These are phyloP conservation scores for Oxyura jamaicensis DNA, from an alignment of 2,113 vertebrate species.

Conservation along the genomic window DNA sequence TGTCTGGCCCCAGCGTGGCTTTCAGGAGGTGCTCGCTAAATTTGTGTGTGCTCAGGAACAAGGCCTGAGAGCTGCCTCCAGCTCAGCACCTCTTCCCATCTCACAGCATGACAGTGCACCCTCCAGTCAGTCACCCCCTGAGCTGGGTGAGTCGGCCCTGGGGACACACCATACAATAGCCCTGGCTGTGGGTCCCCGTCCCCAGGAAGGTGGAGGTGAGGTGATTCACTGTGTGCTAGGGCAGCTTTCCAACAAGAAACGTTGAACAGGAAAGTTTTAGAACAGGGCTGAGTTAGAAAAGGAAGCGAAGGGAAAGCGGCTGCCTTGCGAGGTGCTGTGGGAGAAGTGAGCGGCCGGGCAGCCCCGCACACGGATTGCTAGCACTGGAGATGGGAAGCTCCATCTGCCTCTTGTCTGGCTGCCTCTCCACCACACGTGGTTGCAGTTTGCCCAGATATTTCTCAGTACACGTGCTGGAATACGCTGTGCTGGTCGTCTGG, in stretches of 20 bases:
- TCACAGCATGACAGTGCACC: background rate
- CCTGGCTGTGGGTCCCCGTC: rapidly evolving
- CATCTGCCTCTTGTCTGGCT: background rate
- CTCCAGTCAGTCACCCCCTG: background rate
- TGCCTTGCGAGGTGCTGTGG: background rate
- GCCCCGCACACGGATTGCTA: rapidly evolving
- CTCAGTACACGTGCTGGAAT: background rate
- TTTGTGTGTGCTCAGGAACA: background rate
- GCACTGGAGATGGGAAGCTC: background rate
- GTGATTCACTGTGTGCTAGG: background rate
- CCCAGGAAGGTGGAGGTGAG: background rate
- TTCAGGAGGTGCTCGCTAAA: rapidly evolving
- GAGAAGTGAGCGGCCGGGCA: background rate
- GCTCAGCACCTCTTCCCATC: background rate
- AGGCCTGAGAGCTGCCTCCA: background rate
- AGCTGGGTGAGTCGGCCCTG: background rate
- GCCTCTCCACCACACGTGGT: background rate
- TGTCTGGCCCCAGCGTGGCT: rapidly evolving
- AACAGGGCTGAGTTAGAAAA: background rate
- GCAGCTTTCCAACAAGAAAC: background rate
- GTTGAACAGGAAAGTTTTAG: background rate
- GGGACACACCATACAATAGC: background rate
- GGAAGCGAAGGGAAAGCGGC: background rate
- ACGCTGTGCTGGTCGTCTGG: background rate
- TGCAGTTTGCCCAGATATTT: background rate